phyloP scores from a whole-genome alignment of 2,113 vertebrate species.

The Grantiella picta region DNA sequence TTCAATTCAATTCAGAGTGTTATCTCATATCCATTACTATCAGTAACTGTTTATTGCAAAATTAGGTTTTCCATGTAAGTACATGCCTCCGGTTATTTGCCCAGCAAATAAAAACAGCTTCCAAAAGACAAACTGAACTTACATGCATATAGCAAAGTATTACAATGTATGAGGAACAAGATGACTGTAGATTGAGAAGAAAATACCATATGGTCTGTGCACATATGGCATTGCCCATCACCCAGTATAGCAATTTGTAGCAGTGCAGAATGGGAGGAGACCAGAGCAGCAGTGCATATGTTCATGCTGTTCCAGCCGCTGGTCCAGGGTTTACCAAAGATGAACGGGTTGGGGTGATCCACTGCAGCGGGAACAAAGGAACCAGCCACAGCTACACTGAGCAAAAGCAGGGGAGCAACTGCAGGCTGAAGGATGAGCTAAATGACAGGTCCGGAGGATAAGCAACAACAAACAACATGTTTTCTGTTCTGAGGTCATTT shows the following conservation, averaged over 20 bases:
- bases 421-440: background rate
- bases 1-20: background rate
- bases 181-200: background rate
- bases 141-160: background rate
- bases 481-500: background rate
- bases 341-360: fast-evolving
- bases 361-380: background rate
- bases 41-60: background rate
- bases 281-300: background rate
- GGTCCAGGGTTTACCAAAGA: background rate
- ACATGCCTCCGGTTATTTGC: background rate
- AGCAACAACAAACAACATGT: fast-evolving
- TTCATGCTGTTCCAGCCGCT: background rate
- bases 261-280: background rate
- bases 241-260: background rate
- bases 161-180: background rate
- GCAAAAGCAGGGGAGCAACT: fast-evolving
- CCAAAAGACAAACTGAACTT: background rate
- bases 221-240: background rate
- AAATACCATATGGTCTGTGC: background rate
- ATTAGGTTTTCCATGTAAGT: background rate
- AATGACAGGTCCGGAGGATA: background rate
- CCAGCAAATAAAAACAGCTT: background rate
- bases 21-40: background rate
- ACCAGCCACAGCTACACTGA: fast-evolving